Conservation (phyloP, 1,140 invertebrate genomes). For the Caenorhabditis briggsae region DNA sequence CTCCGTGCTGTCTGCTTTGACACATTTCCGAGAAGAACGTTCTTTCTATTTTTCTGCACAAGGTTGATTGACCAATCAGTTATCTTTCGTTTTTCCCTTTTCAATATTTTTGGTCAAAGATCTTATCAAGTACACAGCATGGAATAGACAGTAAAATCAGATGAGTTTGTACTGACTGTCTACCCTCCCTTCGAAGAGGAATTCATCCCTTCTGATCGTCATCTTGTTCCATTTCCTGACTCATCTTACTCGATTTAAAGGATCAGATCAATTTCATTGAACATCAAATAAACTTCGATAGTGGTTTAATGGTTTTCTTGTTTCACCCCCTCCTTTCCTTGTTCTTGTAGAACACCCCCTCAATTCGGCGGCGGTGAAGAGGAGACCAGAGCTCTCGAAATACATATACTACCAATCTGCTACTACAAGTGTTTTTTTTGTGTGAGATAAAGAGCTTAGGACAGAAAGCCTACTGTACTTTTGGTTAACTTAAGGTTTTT, state of each 20-base stretch:
- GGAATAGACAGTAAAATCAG: conserved; percentile 11
- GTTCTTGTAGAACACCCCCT: conserved; percentile 41
- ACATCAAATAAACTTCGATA: conserved; percentile 39
- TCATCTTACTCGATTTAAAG: neutral
- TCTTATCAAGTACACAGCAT: neutral
- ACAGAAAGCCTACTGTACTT: conserved; percentile 33
- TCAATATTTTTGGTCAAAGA: neutral
- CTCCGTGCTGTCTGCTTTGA: conserved; percentile 49
- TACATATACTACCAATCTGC: conserved; percentile 30
- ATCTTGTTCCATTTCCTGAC: no score
- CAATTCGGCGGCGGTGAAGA: conserved; percentile 48
- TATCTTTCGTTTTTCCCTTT: neutral
- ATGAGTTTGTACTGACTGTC: neutral
- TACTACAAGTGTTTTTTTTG: conserved; percentile 46
- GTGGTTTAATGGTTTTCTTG: conserved; percentile 44
- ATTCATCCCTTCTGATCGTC: neutral
- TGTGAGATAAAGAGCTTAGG: neutral
- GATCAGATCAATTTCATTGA: conserved; percentile 21
- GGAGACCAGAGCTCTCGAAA: conserved; percentile 46
- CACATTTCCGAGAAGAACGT: conserved; percentile 33
- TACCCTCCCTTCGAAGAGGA: neutral
- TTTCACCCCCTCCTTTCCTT: neutral
- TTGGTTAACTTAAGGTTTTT: neutral
- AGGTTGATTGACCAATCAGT: conserved; percentile 1
- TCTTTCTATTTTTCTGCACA: neutral